Evolutionary conservation across 2,113 vertebrate species (phyloP).

Genomic region (Brachionichthys hirsutus): DNA sequence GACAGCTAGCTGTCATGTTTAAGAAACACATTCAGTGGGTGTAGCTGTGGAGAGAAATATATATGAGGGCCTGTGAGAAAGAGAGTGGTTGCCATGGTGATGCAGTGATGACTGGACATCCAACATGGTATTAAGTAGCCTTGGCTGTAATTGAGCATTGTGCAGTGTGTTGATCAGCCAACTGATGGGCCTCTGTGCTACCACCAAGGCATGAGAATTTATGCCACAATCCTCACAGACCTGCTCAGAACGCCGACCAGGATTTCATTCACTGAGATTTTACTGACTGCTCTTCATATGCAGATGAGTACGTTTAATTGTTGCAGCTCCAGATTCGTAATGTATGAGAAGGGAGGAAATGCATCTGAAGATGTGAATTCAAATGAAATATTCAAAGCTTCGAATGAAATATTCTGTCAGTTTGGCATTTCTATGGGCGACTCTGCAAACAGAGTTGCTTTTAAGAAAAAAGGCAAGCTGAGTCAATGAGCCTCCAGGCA

Average conservation of each 20-base stretch:
- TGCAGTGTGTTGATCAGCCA: constrained; percentile 29
- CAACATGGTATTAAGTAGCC: constrained; percentile 24
- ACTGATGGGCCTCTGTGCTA: constrained; percentile 14
- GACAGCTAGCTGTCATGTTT: constrained; percentile 43
- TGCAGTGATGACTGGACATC: constrained; percentile 34
- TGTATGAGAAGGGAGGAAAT: constrained; percentile 57
- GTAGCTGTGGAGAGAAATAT: constrained; percentile 32
- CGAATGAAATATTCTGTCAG: constrained; percentile 77
- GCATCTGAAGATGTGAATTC: constrained; percentile 60
- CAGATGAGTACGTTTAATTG: constrained; percentile 66
- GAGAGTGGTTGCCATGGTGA: constrained; percentile 61
- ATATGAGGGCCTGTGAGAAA: constrained; percentile 33
- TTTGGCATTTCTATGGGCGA: constrained; percentile 56
- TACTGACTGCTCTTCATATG: constrained; percentile 50
- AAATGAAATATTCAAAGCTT: constrained; percentile 72
- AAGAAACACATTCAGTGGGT: constrained; percentile 44
- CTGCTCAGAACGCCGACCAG: constrained; percentile 9
- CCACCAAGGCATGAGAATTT: constrained; percentile 4
- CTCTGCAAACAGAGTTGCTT: constrained; percentile 54
- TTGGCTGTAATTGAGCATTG: constrained; percentile 33
- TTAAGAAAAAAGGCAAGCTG: constrained; percentile 50
- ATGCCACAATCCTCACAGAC: not conserved
- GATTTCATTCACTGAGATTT: constrained; percentile 29
- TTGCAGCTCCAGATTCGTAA: constrained; percentile 55
- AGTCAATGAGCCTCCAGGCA: constrained; percentile 66